Evolutionary conservation across 2,888 invertebrate species (phyloP).

Genomic region (Seladonia tumulorum): DNA sequence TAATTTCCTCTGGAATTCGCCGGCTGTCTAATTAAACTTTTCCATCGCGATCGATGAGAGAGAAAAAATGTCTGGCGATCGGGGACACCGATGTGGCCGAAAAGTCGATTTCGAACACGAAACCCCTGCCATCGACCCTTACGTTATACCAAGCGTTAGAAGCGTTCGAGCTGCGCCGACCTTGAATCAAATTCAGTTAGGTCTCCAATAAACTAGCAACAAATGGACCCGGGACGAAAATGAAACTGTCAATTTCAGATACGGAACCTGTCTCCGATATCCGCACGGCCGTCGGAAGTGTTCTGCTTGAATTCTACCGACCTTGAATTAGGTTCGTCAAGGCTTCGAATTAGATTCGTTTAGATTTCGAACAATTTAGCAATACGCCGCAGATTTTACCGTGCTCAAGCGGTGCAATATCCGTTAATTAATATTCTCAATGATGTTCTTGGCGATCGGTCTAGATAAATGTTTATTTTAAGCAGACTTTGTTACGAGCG

Average conservation of each 20-base stretch:
- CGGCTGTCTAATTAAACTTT: constrained; percentile 52
- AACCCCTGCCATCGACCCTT: neutral
- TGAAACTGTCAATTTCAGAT: neutral
- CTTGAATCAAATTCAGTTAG: neutral
- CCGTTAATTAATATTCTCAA: no score
- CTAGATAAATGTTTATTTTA: no score
- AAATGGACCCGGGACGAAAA: neutral
- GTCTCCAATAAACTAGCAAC: neutral
- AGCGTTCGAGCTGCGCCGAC: neutral
- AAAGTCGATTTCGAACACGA: neutral
- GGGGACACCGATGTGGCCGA: neutral
- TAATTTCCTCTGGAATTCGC: constrained; percentile 46
- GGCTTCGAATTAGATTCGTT: no score
- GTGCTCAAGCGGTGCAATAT: no score
- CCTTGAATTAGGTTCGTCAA: neutral
- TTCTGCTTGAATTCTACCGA: neutral
- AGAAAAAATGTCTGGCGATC: constrained; percentile 24
- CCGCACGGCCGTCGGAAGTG: neutral
- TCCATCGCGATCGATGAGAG: constrained; percentile 38
- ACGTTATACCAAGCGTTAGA: neutral
- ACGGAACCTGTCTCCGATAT: neutral
- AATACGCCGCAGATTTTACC: neutral
- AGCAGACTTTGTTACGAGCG: no score
- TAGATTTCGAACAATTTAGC: neutral
- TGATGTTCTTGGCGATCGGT: no score